Conservation (phyloP, 2,888 invertebrate species). For the Clitarchus hookeri region DNA sequence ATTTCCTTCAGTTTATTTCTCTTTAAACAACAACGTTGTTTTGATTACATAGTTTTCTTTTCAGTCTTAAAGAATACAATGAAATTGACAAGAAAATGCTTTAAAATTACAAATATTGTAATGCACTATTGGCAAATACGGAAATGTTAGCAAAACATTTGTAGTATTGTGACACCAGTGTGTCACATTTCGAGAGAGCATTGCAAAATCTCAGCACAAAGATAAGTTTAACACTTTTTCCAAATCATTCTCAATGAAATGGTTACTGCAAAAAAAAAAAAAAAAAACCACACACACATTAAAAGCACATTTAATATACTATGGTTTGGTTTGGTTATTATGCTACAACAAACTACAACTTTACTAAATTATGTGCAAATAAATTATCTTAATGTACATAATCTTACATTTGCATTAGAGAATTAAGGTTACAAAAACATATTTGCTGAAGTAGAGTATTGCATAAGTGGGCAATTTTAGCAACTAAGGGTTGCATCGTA, state of each 20-base stretch:
- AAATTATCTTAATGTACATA: conserved; percentile 6
- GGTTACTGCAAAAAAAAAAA: background rate
- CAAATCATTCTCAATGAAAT: too few relatives aligned
- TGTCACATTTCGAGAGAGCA: too few relatives aligned
- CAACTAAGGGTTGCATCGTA: background rate
- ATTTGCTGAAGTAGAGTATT: background rate
- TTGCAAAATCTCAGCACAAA: too few relatives aligned
- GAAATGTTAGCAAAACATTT: too few relatives aligned
- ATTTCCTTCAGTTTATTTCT: too few relatives aligned
- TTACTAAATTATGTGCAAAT: background rate
- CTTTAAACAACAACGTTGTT: background rate
- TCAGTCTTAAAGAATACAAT: background rate
- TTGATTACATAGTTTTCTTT: background rate
- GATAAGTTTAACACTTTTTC: too few relatives aligned
- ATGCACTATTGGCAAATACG: background rate
- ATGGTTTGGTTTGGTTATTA: background rate
- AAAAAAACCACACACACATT: background rate
- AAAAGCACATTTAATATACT: background rate
- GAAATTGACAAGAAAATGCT: background rate
- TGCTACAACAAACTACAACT: background rate
- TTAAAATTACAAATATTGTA: too few relatives aligned
- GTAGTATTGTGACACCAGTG: too few relatives aligned
- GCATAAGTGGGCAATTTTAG: background rate
- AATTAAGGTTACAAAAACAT: background rate
- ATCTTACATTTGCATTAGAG: background rate